Percentiles rank a stretch among this genome's conserved stretches.
phyloP scores from a whole-genome alignment of 2,797 vertebrate species.

The Centroberyx gerrardi region DNA sequence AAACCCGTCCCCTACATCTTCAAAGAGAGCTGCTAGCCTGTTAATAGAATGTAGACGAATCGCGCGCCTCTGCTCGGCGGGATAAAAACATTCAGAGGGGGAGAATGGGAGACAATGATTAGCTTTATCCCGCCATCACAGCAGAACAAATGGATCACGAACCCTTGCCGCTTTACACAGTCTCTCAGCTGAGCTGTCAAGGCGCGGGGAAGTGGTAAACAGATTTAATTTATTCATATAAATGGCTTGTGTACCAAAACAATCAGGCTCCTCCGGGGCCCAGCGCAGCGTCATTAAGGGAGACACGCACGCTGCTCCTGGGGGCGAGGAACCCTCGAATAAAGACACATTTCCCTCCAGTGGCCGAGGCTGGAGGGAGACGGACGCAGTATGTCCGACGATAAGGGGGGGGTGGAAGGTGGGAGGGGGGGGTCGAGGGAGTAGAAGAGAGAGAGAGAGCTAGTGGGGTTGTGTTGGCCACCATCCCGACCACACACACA shows the following conservation, averaged over 20 bases:
- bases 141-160: constrained; percentile 81
- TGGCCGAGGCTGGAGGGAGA: background rate
- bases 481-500: constrained; percentile 39
- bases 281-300: constrained; percentile 7
- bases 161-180: constrained; percentile 65
- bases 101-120: constrained; percentile 75
- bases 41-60: constrained; percentile 62
- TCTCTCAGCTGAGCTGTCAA: constrained; percentile 72
- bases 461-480: constrained; percentile 40
- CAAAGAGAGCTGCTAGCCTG: constrained; percentile 60
- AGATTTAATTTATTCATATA: constrained; percentile 79
- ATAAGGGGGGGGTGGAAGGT: background rate
- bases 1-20: constrained; percentile 39
- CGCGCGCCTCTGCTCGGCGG: constrained; percentile 61
- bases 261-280: constrained; percentile 54
- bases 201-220: constrained; percentile 66
- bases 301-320: constrained; percentile 2
- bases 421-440: background rate
- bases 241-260: constrained; percentile 73
- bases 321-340: constrained; percentile 19
- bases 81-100: constrained; percentile 66
- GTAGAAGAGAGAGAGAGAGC: constrained; percentile 1
- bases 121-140: constrained; percentile 78
- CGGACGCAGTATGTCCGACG: background rate
- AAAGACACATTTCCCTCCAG: constrained; percentile 15